Percentiles rank a stretch among this genome's conserved stretches.
These are phyloP conservation scores for Caerostris extrusa DNA, from an alignment of 1,140 invertebrate genomes.

Conservation along the genomic window DNA sequence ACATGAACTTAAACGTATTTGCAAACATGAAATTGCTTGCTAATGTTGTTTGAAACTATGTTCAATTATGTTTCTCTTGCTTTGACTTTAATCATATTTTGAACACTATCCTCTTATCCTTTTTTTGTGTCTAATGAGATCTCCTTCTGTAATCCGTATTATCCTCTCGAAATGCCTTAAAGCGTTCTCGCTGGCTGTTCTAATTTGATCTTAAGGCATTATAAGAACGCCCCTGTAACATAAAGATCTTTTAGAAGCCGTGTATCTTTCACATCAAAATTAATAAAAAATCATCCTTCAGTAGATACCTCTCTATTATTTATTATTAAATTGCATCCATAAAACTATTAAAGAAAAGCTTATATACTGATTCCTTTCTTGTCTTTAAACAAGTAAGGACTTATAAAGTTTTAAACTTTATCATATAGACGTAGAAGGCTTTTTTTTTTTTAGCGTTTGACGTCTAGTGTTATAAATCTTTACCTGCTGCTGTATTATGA, in stretches of 20 bases:
- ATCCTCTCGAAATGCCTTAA: constrained; percentile 1
- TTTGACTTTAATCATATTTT: not conserved
- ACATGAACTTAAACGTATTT: too few species aligned
- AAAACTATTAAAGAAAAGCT: constrained; percentile 9
- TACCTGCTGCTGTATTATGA: not conserved
- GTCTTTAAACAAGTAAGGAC: constrained; percentile 1
- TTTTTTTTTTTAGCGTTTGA: not conserved
- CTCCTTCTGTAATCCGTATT: not conserved
- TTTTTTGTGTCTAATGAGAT: constrained; percentile 8
- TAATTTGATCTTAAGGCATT: constrained; percentile 39
- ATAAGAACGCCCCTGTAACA: constrained; percentile 35
- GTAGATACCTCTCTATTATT: constrained; percentile 20
- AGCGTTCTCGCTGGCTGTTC: constrained; percentile 17
- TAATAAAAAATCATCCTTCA: constrained; percentile 2
- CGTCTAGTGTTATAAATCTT: not conserved
- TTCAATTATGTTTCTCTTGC: not conserved
- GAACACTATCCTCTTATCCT: not conserved
- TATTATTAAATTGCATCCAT: constrained; percentile 24
- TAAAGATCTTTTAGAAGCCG: not conserved
- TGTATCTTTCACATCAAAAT: constrained; percentile 32
- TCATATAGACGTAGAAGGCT: not conserved
- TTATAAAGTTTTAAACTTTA: not conserved
- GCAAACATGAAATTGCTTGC: not conserved
- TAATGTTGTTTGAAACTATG: not conserved
- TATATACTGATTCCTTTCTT: not conserved